Evolutionary conservation across 2,113 vertebrate genomes (phyloP).

Genomic region (Anthoscopus minutus): DNA sequence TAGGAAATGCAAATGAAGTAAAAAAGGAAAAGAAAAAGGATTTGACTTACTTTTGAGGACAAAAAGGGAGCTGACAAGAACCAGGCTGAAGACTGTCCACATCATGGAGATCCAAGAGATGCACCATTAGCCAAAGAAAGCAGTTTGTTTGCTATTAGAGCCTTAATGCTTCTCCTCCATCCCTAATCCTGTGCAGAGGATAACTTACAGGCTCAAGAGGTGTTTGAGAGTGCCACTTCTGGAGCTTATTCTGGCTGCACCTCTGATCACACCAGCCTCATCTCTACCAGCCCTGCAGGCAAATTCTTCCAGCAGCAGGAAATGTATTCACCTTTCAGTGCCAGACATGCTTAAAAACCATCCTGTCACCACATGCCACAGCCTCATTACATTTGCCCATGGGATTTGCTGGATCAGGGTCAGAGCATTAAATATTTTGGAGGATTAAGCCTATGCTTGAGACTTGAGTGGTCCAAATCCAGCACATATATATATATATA

Average conservation of each 20-base stretch:
- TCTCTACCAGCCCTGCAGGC: background rate
- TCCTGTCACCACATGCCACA: background rate
- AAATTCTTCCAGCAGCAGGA: background rate
- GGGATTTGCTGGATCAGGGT: conserved; percentile 2
- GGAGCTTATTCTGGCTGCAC: background rate
- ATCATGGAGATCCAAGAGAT: conserved; percentile 63
- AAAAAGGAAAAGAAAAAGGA: background rate
- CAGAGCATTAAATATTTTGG: background rate
- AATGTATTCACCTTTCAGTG: background rate
- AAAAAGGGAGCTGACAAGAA: conserved; percentile 66
- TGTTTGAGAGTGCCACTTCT: conserved; percentile 52
- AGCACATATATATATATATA: background rate
- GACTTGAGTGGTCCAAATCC: background rate
- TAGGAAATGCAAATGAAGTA: background rate
- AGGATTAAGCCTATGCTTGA: background rate
- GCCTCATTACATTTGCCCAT: background rate
- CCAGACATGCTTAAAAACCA: background rate
- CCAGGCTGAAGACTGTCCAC: conserved; percentile 66
- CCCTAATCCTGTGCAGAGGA: conserved; percentile 66
- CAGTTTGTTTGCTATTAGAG: conserved; percentile 74
- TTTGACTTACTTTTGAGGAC: conserved; percentile 71
- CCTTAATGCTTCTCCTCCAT: conserved; percentile 72
- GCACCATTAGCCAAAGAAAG: conserved; percentile 67
- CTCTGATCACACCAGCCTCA: background rate
- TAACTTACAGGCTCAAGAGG: conserved; percentile 68